Evolutionary conservation across 2,113 vertebrate species (phyloP), one percentile per base, ranked within the genome.

Genomic region (Tetraodon nigroviridis): DNA sequence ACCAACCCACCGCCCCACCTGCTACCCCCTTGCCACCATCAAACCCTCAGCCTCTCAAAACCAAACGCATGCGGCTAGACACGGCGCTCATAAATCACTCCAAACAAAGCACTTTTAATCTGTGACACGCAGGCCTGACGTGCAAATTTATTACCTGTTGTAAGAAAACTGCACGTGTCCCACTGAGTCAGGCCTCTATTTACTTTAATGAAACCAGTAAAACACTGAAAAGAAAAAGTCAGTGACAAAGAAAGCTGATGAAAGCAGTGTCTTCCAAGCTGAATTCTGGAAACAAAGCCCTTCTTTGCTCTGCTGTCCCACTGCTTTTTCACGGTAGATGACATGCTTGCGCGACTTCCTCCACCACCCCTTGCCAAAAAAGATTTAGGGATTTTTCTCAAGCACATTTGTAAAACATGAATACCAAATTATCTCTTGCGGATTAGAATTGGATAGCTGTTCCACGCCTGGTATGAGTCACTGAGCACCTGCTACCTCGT

Each of bases 51-150:
- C 80, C 79, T 69, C 73, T 81, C 69, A 64, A 84, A 86, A 88
- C 86, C 83, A 88, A 89, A 88, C 84, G 74, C 73, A 81, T 80
- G 78, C 82, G 47, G 76, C 75, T 61, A 65, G 69, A 62, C 87
- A 79, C 83, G 59, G 58, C 67, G 22, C 77, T 82, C 90, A 92
- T 93, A 92, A 92, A 93, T 94, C 92, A 94, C 89, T 82, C 71
- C 66, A 90, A 77, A 92, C 88, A 89, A 71, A 86, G 91, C 90
- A 83, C 87, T 90, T 90, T 84, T 89, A 92, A 95, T 91, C 92
- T 84, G 64, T 67, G 78, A 88, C 79, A 67, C 64, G 86, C 67
- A 78, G 46, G 68, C 71, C 80, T 77, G 81, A 86, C 88, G 87
- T 85, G 74, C 50, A 75, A 82, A 89, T 88, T 73, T 89, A 91